Evolutionary conservation across 53 echinoderm and acorn worm species (phyloP).

Genomic region (Apostichopus leukothele): DNA sequence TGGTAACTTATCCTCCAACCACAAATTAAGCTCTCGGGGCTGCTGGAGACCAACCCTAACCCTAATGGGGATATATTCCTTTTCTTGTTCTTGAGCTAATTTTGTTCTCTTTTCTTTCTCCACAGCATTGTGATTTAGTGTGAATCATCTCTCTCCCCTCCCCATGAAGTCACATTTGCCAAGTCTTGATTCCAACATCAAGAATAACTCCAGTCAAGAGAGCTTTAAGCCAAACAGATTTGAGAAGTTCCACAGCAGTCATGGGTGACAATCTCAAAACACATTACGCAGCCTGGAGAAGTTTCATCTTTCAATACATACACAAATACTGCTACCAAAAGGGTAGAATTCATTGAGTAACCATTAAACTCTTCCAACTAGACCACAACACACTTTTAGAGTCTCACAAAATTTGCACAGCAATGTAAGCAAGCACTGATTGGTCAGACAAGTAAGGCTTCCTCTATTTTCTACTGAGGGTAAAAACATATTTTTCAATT

Average conservation of each 20-base stretch:
- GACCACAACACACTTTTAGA: no score
- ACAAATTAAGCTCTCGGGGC: conserved; percentile 21
- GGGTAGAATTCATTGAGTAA: no score
- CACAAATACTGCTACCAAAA: no score
- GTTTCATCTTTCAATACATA: neutral
- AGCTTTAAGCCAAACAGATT: neutral
- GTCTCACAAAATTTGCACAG: neutral
- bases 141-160: neutral
- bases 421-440: neutral
- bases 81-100: neutral
- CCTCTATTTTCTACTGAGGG: neutral
- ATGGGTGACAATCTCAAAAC: neutral
- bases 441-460: neutral
- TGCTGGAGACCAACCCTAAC: neutral
- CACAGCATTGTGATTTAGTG: neutral
- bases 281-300: neutral
- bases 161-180: neutral
- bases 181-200: neutral
- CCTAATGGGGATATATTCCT: neutral
- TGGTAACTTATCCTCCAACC: neutral
- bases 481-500: no score
- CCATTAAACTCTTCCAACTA: no score
- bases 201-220: neutral
- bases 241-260: neutral
- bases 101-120: neutral